Conservation (phyloP, 1,140 invertebrate species). For the Lordiphosa stackelbergi region DNA sequence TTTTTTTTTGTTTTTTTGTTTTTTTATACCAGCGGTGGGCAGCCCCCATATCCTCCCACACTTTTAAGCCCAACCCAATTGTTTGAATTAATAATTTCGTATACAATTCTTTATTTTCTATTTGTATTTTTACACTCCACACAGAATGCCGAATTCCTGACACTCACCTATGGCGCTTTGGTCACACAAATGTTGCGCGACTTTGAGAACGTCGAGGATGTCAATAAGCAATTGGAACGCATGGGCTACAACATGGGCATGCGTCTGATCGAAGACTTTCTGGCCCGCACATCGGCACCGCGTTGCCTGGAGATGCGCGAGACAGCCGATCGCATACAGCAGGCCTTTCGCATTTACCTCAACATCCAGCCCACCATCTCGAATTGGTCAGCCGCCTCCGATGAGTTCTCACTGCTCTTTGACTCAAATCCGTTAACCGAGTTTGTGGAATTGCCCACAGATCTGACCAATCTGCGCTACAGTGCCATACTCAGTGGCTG, state of each 20-base stretch:
- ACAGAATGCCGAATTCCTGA: conserved; percentile 97
- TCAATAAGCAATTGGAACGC: conserved; percentile 94
- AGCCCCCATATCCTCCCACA: no score
- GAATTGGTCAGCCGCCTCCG: conserved; percentile 94
- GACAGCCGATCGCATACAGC: conserved; percentile 97
- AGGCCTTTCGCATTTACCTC: conserved; percentile 89
- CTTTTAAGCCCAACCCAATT: conserved; percentile 1
- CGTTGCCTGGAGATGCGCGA: conserved; percentile 97
- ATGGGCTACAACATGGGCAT: conserved; percentile 99
- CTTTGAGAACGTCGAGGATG: conserved; percentile 97
- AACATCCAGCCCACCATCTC: conserved; percentile 93
- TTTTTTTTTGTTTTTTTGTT: no score
- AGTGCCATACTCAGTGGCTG: conserved; percentile 96
- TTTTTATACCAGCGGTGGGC: no score
- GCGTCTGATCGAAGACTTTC: conserved; percentile 97
- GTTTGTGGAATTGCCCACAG: conserved; percentile 98
- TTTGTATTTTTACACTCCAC: conserved; percentile 15
- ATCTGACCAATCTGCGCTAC: conserved; percentile 91
- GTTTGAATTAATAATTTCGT: conserved; percentile 18
- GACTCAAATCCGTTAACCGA: conserved; percentile 98
- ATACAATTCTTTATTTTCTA: conserved; percentile 27
- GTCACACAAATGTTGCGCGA: conserved; percentile 98
- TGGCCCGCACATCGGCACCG: conserved; percentile 92
- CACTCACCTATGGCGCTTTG: conserved; percentile 97
- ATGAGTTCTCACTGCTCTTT: conserved; percentile 97